Evolutionary conservation across 1,140 invertebrate species (phyloP).

Genomic region (Maniola jurtina): DNA sequence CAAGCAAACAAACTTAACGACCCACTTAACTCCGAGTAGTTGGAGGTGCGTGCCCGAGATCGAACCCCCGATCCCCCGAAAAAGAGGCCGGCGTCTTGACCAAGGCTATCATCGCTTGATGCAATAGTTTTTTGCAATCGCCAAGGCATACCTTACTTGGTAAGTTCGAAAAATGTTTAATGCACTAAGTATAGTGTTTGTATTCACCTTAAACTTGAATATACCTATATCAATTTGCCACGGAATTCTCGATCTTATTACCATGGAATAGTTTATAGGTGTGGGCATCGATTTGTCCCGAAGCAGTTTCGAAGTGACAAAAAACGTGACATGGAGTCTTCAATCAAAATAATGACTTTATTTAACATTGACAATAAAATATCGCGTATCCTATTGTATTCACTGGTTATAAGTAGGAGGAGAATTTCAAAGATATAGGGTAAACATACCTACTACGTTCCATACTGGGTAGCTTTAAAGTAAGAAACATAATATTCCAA

Average conservation of each 20-base stretch:
- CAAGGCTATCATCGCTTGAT: no score
- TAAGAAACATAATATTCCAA: no score
- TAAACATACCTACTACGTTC: constrained; percentile 17
- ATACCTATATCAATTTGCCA: constrained; percentile 30
- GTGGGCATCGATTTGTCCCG: constrained; percentile 63
- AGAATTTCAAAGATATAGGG: constrained; percentile 44
- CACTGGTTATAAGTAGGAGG: constrained; percentile 49
- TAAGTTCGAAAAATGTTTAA: background rate
- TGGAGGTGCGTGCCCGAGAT: no score
- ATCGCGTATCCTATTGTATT: constrained; percentile 62
- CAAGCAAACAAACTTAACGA: no score
- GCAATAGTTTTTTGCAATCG: no score
- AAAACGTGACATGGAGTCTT: constrained; percentile 53
- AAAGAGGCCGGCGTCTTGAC: no score
- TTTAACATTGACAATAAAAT: constrained; percentile 76
- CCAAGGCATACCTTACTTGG: background rate
- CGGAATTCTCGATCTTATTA: constrained; percentile 5
- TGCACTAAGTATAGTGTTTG: background rate
- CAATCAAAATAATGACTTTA: constrained; percentile 78
- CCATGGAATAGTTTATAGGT: constrained; percentile 45
- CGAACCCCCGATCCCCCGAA: no score
- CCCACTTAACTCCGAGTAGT: no score
- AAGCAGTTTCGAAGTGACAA: constrained; percentile 54
- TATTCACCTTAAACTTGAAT: constrained; percentile 6
- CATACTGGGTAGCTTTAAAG: no score